Conservation (phyloP, 2,888 invertebrate species). For the Ophioninae sp. region DNA sequence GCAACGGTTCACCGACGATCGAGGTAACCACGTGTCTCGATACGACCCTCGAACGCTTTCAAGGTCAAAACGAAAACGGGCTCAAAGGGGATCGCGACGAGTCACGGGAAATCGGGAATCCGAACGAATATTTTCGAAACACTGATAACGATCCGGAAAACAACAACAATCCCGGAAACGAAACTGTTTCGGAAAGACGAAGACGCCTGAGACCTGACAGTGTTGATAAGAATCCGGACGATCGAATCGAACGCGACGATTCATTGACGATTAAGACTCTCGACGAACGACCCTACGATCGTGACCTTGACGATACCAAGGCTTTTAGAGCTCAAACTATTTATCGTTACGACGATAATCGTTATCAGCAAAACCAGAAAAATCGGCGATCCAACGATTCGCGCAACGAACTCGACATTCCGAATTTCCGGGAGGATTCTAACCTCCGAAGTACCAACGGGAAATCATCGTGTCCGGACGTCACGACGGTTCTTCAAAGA, state of each 20-base stretch:
- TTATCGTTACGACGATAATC: slow-evolving; percentile 62
- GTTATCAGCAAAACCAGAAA: slow-evolving; percentile 65
- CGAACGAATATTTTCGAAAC: too few species aligned
- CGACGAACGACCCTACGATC: slow-evolving; percentile 1
- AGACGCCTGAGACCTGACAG: slow-evolving; percentile 52
- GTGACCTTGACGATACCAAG: too few species aligned
- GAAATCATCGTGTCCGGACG: not conserved
- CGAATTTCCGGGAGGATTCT: not conserved
- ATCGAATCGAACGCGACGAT: slow-evolving; percentile 29
- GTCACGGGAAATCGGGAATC: too few species aligned
- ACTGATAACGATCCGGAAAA: slow-evolving; percentile 79
- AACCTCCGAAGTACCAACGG: too few species aligned
- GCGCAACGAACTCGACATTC: slow-evolving; percentile 10
- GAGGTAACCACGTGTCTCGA: too few species aligned
- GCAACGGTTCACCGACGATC: slow-evolving; percentile 65
- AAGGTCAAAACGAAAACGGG: too few species aligned
- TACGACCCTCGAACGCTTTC: too few species aligned
- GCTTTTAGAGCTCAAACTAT: too few species aligned
- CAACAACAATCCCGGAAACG: slow-evolving; percentile 82
- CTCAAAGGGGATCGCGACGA: too few species aligned
- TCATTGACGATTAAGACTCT: not conserved
- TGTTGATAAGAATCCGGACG: slow-evolving; percentile 32
- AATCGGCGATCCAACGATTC: slow-evolving; percentile 38
- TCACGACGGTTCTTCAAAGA: too few species aligned
- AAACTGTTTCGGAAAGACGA: slow-evolving; percentile 77